Base-by-base conservation (phyloP, 2,888 invertebrate genomes). In the Dynastes tityus region DNA sequence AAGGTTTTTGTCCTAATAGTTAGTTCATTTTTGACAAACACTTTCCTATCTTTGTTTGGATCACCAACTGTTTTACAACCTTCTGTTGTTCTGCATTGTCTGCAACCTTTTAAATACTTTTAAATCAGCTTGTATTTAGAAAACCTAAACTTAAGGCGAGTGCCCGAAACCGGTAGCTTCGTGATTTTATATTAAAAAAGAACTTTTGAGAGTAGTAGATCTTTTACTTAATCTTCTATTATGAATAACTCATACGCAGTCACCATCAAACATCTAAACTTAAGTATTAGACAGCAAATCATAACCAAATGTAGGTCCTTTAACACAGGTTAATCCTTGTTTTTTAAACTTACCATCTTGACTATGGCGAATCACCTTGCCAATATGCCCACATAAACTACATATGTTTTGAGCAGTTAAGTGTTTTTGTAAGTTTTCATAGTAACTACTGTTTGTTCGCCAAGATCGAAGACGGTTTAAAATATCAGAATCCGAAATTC, bases 321-420 rank as follows among this genome's bases (percentile, higher is more conserved):
- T 9, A n/a, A 0, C 4, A 4, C 9, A 8, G n/a, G n/a, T 4
- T 53, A n/a, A 4, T n/a, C 11, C 53, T 3, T 11, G n/a, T 55
- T 55, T 9, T 63, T 63, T 27, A 63, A 40, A 49, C 22, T 75
- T 83, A 87, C 87, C 88, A 74, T 89, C 91, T 87, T 90, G 93
- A 32, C 89, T 87, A 85, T 95, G 95, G 55, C 89, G 87, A 80
- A 89, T 89, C 6, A 90, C 81, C 82, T 92, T 92, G 0, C 95
- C 95, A 40, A 87, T 86, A 87, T 95, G 95, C 0, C 95, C 95
- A 87, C 95, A 95, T 68, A 92, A 91, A 51, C 91, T 91, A 85
- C 95, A 95, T 53, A 92, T 89, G 49, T 92, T 92, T 78, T 93
- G 92, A 83, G 92, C 90, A 8, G 90, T 86, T 55, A 91, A 87